Conservation (phyloP, 2,888 invertebrate genomes). For the Polydrusus tereticollis region DNA sequence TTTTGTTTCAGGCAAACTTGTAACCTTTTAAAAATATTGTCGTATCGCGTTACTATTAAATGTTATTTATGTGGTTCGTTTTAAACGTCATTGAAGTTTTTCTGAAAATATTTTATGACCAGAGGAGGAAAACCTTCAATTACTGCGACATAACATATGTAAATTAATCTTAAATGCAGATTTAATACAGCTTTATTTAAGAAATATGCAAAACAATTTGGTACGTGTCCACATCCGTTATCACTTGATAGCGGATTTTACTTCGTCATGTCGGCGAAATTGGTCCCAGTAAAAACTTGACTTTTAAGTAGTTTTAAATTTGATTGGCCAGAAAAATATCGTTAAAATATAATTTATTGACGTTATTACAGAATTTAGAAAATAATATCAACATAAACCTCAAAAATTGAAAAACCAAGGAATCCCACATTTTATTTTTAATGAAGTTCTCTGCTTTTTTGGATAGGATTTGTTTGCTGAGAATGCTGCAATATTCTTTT, state of each 20-base stretch:
- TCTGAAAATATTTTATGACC: conserved; percentile 33
- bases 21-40: conserved; percentile 28
- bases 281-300: conserved; percentile 24
- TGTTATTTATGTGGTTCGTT: conserved; percentile 40
- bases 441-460: too few relatives aligned
- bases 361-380: too few relatives aligned
- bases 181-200: conserved; percentile 60
- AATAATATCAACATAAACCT: too few relatives aligned
- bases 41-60: conserved; percentile 42
- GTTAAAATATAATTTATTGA: background rate
- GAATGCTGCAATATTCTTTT: too few relatives aligned
- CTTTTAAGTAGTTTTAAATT: conserved; percentile 13
- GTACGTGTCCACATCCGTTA: conserved; percentile 44
- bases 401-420: too few relatives aligned
- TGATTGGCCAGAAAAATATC: too few relatives aligned
- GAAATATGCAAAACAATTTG: conserved; percentile 58
- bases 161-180: conserved; percentile 59
- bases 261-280: conserved; percentile 33
- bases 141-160: conserved; percentile 56
- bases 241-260: conserved; percentile 44
- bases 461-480: too few relatives aligned
- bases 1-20: background rate
- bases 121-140: conserved; percentile 41
- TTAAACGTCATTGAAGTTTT: conserved; percentile 37
- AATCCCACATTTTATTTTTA: too few relatives aligned